phyloP scores from a whole-genome alignment of 2,888 invertebrate genomes.

The Caenorhabditis doughertyi region DNA sequence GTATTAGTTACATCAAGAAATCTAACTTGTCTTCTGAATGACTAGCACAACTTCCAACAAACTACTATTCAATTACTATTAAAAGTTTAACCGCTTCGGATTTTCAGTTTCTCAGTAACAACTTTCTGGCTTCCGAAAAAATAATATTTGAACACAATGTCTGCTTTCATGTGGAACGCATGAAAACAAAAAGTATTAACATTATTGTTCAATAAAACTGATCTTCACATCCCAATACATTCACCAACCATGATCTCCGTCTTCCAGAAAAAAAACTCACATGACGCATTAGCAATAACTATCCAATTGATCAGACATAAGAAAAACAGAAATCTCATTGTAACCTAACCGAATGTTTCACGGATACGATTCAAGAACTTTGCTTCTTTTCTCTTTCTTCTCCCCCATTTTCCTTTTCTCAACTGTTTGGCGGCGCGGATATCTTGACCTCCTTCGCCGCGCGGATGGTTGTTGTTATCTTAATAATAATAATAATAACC shows the following conservation, averaged over 20 bases:
- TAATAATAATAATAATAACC: slow-evolving; percentile 38
- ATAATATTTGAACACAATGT: too few relatives aligned
- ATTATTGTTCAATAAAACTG: too few relatives aligned
- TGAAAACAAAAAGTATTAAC: too few relatives aligned
- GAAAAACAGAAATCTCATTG: slow-evolving; percentile 47
- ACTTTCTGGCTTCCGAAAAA: too few relatives aligned
- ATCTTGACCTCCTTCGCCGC: slow-evolving; percentile 58
- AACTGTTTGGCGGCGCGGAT: slow-evolving; percentile 50
- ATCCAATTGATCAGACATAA: slow-evolving; percentile 28
- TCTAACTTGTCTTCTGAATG: too few relatives aligned
- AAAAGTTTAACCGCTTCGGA: too few relatives aligned
- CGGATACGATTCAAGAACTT: slow-evolving; percentile 52
- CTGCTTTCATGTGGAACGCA: too few relatives aligned
- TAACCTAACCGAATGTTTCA: slow-evolving; percentile 41
- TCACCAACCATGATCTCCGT: too few relatives aligned
- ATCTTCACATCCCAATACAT: background rate
- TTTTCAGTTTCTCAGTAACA: too few relatives aligned
- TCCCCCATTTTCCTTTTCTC: background rate
- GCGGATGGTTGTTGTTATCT: slow-evolving; percentile 23
- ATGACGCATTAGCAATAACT: slow-evolving; percentile 39
- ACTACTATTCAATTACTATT: too few relatives aligned
- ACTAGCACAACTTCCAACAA: too few relatives aligned
- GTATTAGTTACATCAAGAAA: too few relatives aligned
- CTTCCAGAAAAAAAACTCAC: slow-evolving; percentile 61
- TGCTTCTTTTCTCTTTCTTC: slow-evolving; percentile 48